These are phyloP conservation scores for Cordylochernes scorpioides DNA, from an alignment of 2,888 invertebrate genomes.

Conservation along the genomic window DNA sequence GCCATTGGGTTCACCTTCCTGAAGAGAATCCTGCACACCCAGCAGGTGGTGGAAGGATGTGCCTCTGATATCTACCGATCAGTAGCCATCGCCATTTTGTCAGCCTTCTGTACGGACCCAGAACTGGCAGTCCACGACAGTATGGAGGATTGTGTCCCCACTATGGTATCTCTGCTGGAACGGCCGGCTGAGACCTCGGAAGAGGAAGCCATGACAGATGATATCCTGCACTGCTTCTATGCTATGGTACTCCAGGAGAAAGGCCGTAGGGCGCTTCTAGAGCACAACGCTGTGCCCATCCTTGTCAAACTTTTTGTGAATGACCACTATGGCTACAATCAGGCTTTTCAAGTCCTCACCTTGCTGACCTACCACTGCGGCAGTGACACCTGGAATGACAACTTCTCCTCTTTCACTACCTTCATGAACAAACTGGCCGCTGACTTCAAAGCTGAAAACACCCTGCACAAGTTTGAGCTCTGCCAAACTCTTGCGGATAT, in stretches of 20 bases:
- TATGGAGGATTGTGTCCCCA: too few relatives aligned
- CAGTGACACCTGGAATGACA: too few relatives aligned
- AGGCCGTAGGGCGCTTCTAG: conserved; percentile 49
- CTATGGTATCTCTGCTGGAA: too few relatives aligned
- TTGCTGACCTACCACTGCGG: too few relatives aligned
- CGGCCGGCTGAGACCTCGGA: conserved; percentile 3
- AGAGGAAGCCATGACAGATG: conserved; percentile 7
- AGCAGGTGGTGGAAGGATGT: conserved; percentile 52
- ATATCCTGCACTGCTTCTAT: conserved; percentile 30
- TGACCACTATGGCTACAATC: background rate
- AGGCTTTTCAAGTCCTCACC: conserved; percentile 5
- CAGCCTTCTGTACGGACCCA: conserved; percentile 35
- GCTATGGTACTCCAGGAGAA: conserved; percentile 27
- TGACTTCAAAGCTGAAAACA: conserved; percentile 65
- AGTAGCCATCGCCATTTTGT: conserved; percentile 57
- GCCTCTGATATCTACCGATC: conserved; percentile 70
- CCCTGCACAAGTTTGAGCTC: conserved; percentile 63
- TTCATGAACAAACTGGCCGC: conserved; percentile 52
- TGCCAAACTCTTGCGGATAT: conserved; percentile 49
- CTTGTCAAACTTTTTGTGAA: background rate
- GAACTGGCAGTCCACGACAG: too few relatives aligned
- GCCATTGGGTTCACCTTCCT: conserved; percentile 67
- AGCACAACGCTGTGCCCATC: conserved; percentile 41
- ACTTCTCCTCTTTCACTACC: too few relatives aligned
- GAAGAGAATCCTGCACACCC: conserved; percentile 41